Conservation (phyloP, 1,140 invertebrate genomes). For the Lepeophtheirus salmonis region DNA sequence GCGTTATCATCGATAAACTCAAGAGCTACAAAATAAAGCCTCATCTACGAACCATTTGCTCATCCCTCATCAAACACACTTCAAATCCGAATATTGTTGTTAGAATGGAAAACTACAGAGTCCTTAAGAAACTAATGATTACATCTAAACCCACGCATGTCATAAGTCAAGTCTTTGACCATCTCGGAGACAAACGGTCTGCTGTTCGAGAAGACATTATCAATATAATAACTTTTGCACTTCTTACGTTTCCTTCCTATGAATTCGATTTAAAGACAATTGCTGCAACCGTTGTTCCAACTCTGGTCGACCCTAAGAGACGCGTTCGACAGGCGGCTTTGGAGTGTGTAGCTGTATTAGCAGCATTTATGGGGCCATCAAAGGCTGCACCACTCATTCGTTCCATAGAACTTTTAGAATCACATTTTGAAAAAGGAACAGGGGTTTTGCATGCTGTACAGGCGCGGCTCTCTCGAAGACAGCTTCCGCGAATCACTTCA, state of each 20-base stretch:
- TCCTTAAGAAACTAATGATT: constrained; percentile 20
- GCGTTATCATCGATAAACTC: constrained; percentile 15
- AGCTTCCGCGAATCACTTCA: constrained; percentile 39
- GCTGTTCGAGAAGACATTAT: constrained; percentile 54
- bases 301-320: constrained; percentile 45
- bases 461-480: constrained; percentile 40
- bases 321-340: constrained; percentile 54
- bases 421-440: constrained; percentile 3
- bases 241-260: constrained; percentile 56
- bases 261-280: constrained; percentile 49
- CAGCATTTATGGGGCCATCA: constrained; percentile 43
- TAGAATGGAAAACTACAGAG: constrained; percentile 24
- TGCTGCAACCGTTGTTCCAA: constrained; percentile 35
- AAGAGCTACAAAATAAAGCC: constrained; percentile 18
- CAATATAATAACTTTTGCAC: constrained; percentile 52
- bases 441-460: constrained; percentile 28
- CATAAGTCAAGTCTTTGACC: constrained; percentile 13
- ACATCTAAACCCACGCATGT: constrained; percentile 10
- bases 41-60: constrained; percentile 23
- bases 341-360: constrained; percentile 53
- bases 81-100: constrained; percentile 26
- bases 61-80: constrained; percentile 3
- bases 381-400: constrained; percentile 13
- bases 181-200: constrained; percentile 24
- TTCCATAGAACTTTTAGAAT: constrained; percentile 10